Base-by-base conservation (phyloP, 1,140 invertebrate genomes). In the Drosophila paulistorum region DNA sequence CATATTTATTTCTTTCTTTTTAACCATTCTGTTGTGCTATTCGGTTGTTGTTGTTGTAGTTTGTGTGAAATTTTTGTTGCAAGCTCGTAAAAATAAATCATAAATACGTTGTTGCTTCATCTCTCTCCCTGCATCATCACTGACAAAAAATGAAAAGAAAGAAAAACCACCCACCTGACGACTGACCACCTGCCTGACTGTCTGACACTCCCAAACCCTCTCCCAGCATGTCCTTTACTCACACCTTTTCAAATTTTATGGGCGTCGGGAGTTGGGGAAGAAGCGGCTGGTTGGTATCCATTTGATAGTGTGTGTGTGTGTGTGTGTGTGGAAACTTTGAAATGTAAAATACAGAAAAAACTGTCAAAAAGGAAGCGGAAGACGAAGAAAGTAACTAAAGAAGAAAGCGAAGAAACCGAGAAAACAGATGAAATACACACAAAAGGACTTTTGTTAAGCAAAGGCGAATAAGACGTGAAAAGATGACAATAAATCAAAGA, bases 61-160 rank as follows among this genome's bases (percentile, higher is more conserved):
- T 67, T 20, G 37, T 68, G 58, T 60, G n/a, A 30, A n/a, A 17
- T 37, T 51, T 60, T 51, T 57, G 37, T 68, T 81, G 63, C 62
- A 54, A 51, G 60, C 70, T 68, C 74, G 71, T 81, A 77, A 81
- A 81, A 71, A 78, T 81, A 81, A 77, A 74, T 77, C 69, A 73
- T 73, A 65, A 74, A 73, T 51, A 51, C 23, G 45, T 51, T 51
- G 45, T 51, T 51, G 45, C 45, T 1, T n/a, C 14, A 7, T 7
- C 14, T 20, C 45, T 23, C 45, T 51, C 45, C 9, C 9, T 23
- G 45, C 45, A 51, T 51, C 45, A 51, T 51, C 45, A 51, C 11
- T 13, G 37, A 23, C 1, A 11, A 9, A 11, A 37, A 37, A 37
- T 7, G 5, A 11, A 37, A 37, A 37, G 45, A 51, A 64, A 17